Evolutionary conservation across 1,140 invertebrate genomes (phyloP), one percentile per base, ranked within the genome.

Genomic region (Bradynema listronoti): DNA sequence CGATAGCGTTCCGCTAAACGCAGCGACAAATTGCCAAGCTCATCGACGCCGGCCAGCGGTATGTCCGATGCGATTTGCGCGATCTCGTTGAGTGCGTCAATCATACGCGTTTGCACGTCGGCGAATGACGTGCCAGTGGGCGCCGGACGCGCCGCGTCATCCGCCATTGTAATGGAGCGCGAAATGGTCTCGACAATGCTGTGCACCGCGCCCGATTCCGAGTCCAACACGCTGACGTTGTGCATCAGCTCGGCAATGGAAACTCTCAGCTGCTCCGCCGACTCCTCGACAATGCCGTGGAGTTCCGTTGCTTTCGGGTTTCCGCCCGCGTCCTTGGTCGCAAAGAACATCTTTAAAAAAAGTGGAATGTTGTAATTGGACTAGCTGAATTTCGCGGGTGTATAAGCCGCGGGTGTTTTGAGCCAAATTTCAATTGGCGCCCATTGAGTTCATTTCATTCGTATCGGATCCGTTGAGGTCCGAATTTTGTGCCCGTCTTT

Each of bases 51-150:
- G 2, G 49, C 33, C 11, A 56, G 29, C 4, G 71, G 88, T 86
- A 96, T 95, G 78, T 96, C 91, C 61, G 92, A 90, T 19, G 91
- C 86, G 47, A 92, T 83, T 52, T 87, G 82, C 0, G 90, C 89
- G 61, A 98, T 94, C 78, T 96, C 90, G 80, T 96, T 95, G 1
- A 89, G 86, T 36, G 86, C 84, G 61, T 86, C 85, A 2, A 96
- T 90, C 91, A 98, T 97, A 56, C 90, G 83, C 0, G 92, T 95
- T 79, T 98, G 94, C 79, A 91, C 94, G 79, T 96, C 91, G 1
- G 94, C 92, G 77, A 90, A 96, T 1, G 80, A 82, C 34, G 63
- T 71, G 50, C 74, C 73, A 32, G 42, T 64, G 45, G 16, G 66
- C 63, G 61, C 77, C 50, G 61, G 63, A 43, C 70, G 47, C 11